Base-by-base conservation (phyloP, 2,797 vertebrate genomes). In the Rhabdomys pumilio region DNA sequence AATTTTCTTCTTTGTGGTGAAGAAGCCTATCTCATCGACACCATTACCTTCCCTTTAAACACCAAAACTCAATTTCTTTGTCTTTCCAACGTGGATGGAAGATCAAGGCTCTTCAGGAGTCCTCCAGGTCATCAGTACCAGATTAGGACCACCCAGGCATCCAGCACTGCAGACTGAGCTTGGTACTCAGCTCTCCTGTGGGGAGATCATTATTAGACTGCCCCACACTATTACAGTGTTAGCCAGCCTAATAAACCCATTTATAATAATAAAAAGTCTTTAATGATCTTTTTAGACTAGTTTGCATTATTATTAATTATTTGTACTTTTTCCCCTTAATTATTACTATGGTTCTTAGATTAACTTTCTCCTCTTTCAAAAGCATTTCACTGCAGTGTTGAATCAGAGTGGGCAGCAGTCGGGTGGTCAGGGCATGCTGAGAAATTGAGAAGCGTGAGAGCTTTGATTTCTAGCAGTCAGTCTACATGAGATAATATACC, bases 341-440 rank as follows among this genome's bases (percentile, higher is more conserved):
- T 89, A 67, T 76, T 92, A 63, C 83, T 19, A n/a, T 6, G 34
- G 17, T 6, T 84, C 26, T 57, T 93, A 61, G 20, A 73, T 82
- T 61, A 84, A 72, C 63, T 82, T 55, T 82, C 53, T 15, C 12
- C 88, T 53, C 84, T 94, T 96, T 67, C 4, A 41, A 47, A 86
- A 87, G 59, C 83, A 17, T 17, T 80, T 80, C 47, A 63, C 8
- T 26, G 12, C 20, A 83, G n/a, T 24, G 59, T 75, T 50, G 26
- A 59, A 29, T 90, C 76, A 76, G 86, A n/a, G 26, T 86, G 24
- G 38, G 17, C 12, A 86, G 14, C 17, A 44, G 4, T 8, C 7
- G 41, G 31, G 1, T 80, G 59, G 12, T 88, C 31, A 79, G 22
- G 19, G n/a, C 50, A 57, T 31, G 19, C 6, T 29, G 15, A 63